A percentile compares a stretch with the other conserved stretches of the same genome.
Conservation (phyloP, 2,888 invertebrate species). For the Cryptocephalus primarius region DNA sequence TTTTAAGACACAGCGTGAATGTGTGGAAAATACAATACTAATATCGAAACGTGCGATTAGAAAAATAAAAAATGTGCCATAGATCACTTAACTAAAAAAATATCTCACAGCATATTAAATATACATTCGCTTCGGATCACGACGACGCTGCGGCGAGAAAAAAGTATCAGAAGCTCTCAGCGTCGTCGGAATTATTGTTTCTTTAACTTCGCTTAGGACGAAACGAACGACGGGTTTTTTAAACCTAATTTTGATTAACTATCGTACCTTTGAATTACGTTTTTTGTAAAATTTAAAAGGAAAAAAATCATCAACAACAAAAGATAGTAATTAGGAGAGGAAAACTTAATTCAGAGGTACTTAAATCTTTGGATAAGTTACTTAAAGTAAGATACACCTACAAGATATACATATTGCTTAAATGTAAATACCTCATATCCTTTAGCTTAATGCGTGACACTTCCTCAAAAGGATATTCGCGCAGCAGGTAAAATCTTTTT, state of each 20-base stretch:
- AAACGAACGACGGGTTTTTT: background rate
- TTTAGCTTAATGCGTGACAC: conserved; percentile 10
- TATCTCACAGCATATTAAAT: conserved; percentile 16
- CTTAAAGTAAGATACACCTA: background rate
- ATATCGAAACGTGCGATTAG: conserved; percentile 22
- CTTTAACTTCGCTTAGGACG: background rate
- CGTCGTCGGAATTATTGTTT: background rate
- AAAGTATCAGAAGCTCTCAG: background rate
- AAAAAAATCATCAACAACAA: conserved; percentile 2
- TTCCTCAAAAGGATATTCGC: conserved; percentile 6
- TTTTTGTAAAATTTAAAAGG: background rate
- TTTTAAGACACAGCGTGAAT: conserved; percentile 37
- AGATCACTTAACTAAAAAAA: conserved; percentile 9
- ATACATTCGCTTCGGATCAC: background rate
- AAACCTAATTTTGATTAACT: background rate
- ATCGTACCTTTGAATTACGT: background rate
- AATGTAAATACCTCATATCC: conserved; percentile 7
- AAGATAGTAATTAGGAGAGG: conserved; percentile 1
- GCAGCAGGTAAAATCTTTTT: conserved; percentile 19
- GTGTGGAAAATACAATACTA: conserved; percentile 29
- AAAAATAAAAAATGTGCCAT: conserved; percentile 26
- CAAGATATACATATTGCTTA: conserved; percentile 26
- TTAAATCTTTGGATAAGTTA: background rate
- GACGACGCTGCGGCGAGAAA: background rate
- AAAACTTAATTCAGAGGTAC: background rate